A percentile compares a stretch with the other conserved stretches of the same genome.
Conservation (phyloP, 2,113 vertebrate species). For the Eublepharis macularius region DNA sequence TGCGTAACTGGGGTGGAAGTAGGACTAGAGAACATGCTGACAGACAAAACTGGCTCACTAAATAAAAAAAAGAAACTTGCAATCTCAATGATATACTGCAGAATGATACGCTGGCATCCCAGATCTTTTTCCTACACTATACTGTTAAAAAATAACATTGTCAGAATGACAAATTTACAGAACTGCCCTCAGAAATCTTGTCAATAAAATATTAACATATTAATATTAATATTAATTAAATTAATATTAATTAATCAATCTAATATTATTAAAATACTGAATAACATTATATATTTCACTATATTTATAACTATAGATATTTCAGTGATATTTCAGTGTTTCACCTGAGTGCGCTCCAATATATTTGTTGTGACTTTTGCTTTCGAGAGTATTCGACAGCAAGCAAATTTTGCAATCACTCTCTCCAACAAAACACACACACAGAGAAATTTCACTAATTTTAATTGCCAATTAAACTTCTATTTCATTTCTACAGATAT, state of each 20-base stretch:
- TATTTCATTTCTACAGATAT: neutral
- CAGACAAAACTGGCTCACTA: neutral
- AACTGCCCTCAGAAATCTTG: neutral
- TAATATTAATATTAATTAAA: too few species aligned
- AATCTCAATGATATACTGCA: neutral
- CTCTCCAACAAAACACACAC: too few species aligned
- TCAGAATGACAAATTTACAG: neutral
- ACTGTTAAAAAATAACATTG: neutral
- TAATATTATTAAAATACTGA: too few species aligned
- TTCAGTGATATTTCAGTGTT: neutral
- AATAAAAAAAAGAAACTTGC: constrained; percentile 6
- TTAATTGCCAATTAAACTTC: neutral
- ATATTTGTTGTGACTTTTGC: neutral
- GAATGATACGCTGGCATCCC: neutral
- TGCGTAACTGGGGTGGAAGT: constrained; percentile 3
- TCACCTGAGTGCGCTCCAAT: neutral
- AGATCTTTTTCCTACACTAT: neutral
- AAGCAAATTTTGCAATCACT: neutral
- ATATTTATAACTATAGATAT: too few species aligned
- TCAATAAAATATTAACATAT: too few species aligned
- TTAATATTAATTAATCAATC: too few species aligned
- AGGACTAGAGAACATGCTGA: neutral
- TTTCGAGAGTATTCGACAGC: neutral
- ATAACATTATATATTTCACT: too few species aligned
- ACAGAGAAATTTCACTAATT: neutral